Percentiles rank a stretch among this genome's conserved stretches.
Evolutionary conservation across 2,797 vertebrate species (phyloP).

Genomic region (Gadopsis marmoratus): DNA sequence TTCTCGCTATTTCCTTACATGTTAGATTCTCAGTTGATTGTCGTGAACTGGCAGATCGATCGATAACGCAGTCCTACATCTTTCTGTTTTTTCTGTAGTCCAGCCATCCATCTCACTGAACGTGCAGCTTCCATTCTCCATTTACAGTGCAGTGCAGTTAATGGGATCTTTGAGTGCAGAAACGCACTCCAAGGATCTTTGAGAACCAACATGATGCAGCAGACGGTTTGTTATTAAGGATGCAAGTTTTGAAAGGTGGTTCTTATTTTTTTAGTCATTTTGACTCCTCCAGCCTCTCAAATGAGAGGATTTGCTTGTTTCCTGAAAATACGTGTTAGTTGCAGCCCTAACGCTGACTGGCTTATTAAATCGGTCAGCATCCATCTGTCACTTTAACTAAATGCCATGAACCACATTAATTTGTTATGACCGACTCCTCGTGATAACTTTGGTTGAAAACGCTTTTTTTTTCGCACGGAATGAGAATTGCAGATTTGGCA

Average conservation of each 20-base stretch:
- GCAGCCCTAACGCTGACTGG: background rate
- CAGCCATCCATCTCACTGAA: background rate
- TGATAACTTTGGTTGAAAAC: background rate
- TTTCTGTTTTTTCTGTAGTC: background rate
- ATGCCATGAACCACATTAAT: background rate
- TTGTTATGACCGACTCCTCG: background rate
- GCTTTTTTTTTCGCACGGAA: background rate
- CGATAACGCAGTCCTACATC: background rate
- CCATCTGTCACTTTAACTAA: background rate
- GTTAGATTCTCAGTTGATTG: background rate
- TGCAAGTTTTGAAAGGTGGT: too few species aligned
- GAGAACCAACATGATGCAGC: background rate
- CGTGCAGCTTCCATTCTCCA: background rate
- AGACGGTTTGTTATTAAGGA: background rate
- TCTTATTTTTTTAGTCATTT: too few species aligned
- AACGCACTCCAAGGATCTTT: background rate
- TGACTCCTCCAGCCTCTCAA: background rate
- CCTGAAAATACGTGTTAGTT: background rate
- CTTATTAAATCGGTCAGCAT: background rate
- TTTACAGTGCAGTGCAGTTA: background rate
- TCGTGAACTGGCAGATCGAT: background rate
- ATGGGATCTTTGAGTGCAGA: conserved; percentile 2
- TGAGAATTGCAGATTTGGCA: background rate
- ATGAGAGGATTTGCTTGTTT: background rate
- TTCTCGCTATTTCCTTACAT: background rate